Conservation (phyloP, 2,888 invertebrate species). For the Microchrysa polita region DNA sequence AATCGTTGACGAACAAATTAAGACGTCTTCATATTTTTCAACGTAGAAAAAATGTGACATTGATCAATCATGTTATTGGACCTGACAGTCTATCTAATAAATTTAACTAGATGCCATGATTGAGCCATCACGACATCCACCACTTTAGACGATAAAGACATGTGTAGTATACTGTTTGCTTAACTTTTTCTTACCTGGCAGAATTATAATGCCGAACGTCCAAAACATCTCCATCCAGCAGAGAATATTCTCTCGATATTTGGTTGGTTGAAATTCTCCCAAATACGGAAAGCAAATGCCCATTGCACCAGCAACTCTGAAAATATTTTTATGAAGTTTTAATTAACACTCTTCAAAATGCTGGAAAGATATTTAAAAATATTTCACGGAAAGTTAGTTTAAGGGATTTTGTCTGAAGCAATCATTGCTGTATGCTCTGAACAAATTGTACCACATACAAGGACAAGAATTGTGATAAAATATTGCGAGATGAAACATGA, state of each 20-base stretch:
- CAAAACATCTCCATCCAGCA: conserved; percentile 90
- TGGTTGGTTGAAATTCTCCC: conserved; percentile 83
- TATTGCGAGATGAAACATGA: too few species aligned
- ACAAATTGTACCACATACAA: too few species aligned
- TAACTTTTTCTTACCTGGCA: conserved; percentile 71
- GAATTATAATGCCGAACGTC: conserved; percentile 79
- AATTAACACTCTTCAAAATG: conserved; percentile 42
- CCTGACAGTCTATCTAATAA: conserved; percentile 26
- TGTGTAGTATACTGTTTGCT: conserved; percentile 12
- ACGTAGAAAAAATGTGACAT: neutral
- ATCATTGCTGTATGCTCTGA: too few species aligned
- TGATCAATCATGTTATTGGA: conserved; percentile 35
- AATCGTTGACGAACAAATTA: conserved; percentile 8
- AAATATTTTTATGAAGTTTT: conserved; percentile 54
- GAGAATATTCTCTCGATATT: conserved; percentile 80
- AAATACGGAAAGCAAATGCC: conserved; percentile 84
- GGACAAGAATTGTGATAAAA: too few species aligned
- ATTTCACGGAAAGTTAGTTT: too few species aligned
- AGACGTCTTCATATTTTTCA: conserved; percentile 21
- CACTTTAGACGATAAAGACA: conserved; percentile 29
- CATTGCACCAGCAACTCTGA: conserved; percentile 82
- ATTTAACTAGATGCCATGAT: conserved; percentile 47
- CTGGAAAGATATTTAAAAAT: conserved; percentile 3
- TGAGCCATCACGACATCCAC: conserved; percentile 51
- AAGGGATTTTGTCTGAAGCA: too few species aligned